A percentile compares a stretch with the other conserved stretches of the same genome.
phyloP scores from a whole-genome alignment of 2,888 invertebrate species.

The Acheta domesticus region DNA sequence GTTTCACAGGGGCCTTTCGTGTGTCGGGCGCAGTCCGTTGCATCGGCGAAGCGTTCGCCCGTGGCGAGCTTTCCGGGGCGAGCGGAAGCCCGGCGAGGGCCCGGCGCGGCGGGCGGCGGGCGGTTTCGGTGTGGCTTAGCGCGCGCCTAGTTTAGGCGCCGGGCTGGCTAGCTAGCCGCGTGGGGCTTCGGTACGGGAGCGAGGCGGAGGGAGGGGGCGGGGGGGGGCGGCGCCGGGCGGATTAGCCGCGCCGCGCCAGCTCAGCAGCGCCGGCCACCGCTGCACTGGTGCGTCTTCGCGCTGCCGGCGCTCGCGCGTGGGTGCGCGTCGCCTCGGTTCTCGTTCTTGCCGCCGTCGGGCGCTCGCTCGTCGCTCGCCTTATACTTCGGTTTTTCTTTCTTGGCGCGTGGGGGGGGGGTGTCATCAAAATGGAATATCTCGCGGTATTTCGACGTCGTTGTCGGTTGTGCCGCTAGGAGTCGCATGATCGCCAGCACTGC shows the following conservation, averaged over 20 bases:
- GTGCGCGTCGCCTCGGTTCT: background rate
- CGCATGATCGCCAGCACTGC: too few relatives aligned
- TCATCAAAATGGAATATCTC: too few relatives aligned
- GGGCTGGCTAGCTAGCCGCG: background rate
- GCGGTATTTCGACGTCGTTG: too few relatives aligned
- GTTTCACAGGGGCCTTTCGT: too few relatives aligned
- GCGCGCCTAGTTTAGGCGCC: background rate
- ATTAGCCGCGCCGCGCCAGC: background rate
- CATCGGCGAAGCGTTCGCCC: too few relatives aligned
- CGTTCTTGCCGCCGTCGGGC: background rate
- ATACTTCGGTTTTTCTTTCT: too few relatives aligned
- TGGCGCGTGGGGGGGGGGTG: too few relatives aligned
- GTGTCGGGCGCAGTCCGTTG: too few relatives aligned
- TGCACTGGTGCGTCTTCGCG: background rate
- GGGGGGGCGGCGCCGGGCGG: background rate
- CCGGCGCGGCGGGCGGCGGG: background rate
- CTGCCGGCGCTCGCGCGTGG: background rate
- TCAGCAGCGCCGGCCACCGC: background rate
- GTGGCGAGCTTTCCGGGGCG: background rate
- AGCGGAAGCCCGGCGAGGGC: background rate
- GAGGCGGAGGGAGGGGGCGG: background rate
- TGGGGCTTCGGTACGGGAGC: background rate
- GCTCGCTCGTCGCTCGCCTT: background rate
- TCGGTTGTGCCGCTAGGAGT: too few relatives aligned
- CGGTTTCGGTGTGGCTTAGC: slow-evolving; percentile 1